Conservation (phyloP, 2,113 vertebrate genomes). For the Lamprologus ornatipinnis region DNA sequence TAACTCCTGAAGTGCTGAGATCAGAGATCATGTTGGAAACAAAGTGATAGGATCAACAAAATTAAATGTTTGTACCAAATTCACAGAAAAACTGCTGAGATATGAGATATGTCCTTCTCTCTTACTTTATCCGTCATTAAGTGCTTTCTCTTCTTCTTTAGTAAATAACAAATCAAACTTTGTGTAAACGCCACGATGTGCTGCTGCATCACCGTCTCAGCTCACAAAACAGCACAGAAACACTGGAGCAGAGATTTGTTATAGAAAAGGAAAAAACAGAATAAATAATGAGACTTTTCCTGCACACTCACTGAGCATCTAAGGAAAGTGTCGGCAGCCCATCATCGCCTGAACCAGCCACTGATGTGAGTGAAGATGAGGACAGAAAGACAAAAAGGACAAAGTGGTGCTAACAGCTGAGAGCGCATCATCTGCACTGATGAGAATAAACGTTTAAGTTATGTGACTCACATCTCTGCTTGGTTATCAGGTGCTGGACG, state of each 20-base stretch:
- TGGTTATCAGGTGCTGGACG: not conserved
- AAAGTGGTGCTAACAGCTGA: not conserved
- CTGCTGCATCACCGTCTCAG: not conserved
- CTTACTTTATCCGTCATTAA: not conserved
- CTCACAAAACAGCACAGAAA: not conserved
- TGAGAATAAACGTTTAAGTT: not conserved
- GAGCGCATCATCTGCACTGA: not conserved
- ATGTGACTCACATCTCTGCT: not conserved
- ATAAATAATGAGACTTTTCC: not conserved
- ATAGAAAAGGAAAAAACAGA: fast-evolving
- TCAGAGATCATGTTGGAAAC: not conserved
- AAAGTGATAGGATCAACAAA: not conserved
- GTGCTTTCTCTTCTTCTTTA: fast-evolving
- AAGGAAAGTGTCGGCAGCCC: not conserved
- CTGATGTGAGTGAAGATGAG: not conserved
- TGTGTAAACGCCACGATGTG: not conserved
- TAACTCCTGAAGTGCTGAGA: not conserved
- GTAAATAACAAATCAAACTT: not conserved
- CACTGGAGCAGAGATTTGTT: not conserved
- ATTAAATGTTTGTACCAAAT: fast-evolving
- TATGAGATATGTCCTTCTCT: fast-evolving
- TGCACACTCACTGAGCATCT: not conserved
- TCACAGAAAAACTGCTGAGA: not conserved
- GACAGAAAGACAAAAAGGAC: not conserved
- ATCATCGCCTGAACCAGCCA: not conserved